phyloP scores from a whole-genome alignment of 92 coral and sea anemone genomes.

The Phenganax marumi region DNA sequence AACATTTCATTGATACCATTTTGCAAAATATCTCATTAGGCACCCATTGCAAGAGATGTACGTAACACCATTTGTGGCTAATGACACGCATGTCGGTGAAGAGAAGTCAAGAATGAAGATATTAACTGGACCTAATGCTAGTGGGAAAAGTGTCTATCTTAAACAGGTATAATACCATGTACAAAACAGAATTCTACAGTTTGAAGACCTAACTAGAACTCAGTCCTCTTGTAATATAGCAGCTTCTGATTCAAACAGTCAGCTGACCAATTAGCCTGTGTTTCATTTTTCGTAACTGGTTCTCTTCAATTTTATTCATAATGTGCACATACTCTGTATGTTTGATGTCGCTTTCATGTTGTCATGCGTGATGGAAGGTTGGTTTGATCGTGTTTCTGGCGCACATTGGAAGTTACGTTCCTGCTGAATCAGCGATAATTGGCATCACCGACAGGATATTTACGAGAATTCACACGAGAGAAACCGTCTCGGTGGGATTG shows the following conservation, averaged over 20 bases:
- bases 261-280: too few species aligned
- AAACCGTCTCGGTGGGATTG: conserved; percentile 90
- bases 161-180: conserved; percentile 66
- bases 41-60: conserved; percentile 98
- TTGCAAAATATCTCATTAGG: conserved; percentile 37
- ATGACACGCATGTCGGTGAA: conserved; percentile 69
- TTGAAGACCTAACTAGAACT: too few species aligned
- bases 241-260: too few species aligned
- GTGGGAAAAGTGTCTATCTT: conserved; percentile 97
- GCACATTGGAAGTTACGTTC: conserved; percentile 94
- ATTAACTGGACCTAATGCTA: conserved; percentile 98
- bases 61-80: conserved; percentile 92
- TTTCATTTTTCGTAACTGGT: too few species aligned
- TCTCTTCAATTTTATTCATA: too few species aligned
- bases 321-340: background rate
- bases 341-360: background rate
- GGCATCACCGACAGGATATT: conserved; percentile 90
- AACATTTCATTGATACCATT: background rate
- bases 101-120: conserved; percentile 75
- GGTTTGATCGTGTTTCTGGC: conserved; percentile 92
- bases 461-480: conserved; percentile 93
- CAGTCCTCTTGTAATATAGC: too few species aligned
- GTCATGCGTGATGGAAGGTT: conserved; percentile 50
- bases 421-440: conserved; percentile 88
- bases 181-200: too few species aligned